Evolutionary conservation across 2,113 vertebrate genomes (phyloP).

Genomic region (Carassius carassius): DNA sequence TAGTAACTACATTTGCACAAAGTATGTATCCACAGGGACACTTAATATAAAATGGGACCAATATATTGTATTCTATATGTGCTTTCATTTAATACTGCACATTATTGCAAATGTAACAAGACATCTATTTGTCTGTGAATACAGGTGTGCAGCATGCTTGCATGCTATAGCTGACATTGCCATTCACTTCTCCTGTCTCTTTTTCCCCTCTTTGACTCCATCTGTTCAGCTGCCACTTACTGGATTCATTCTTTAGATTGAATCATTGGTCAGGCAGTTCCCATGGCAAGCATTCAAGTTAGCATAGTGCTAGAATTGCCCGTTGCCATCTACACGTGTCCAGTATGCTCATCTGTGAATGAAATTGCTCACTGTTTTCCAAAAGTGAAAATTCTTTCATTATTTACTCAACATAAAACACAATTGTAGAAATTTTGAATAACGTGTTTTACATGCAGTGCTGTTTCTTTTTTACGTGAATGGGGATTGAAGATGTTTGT

Average conservation of each 20-base stretch:
- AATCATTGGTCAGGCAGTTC: conserved; percentile 32
- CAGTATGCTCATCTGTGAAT: background rate
- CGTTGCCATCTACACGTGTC: background rate
- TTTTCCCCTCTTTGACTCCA: background rate
- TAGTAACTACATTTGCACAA: too few relatives aligned
- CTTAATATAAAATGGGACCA: too few relatives aligned
- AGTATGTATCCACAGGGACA: too few relatives aligned
- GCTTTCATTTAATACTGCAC: background rate
- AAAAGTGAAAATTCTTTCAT: too few relatives aligned
- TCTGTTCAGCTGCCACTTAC: conserved; percentile 21
- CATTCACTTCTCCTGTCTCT: background rate
- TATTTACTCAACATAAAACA: too few relatives aligned
- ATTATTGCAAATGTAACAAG: background rate
- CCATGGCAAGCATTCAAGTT: conserved; percentile 17
- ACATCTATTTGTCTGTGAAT: too few relatives aligned
- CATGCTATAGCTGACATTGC: conserved; percentile 5
- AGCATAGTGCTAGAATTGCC: conserved; percentile 1
- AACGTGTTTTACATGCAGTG: background rate
- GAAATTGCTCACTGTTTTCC: background rate
- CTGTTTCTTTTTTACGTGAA: background rate
- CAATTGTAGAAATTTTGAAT: background rate
- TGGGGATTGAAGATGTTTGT: background rate
- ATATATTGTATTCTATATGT: background rate
- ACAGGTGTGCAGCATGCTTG: too few relatives aligned
- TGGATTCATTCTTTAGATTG: conserved; percentile 34